Base-by-base conservation (phyloP, 2,888 invertebrate genomes). In the Athalia rosae region DNA sequence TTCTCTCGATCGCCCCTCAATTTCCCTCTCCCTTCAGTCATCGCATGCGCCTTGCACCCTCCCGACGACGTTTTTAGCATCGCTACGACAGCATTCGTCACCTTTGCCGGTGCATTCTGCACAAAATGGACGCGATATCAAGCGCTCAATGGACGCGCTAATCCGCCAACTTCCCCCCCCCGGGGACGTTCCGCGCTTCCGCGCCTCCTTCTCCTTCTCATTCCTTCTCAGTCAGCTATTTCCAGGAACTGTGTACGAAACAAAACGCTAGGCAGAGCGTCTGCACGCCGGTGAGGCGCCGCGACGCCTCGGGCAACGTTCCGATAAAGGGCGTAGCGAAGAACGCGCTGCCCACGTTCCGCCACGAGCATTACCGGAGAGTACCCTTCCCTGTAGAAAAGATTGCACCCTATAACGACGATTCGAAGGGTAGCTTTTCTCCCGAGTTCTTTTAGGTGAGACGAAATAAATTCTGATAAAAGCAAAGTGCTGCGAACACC, bases 391-490 rank as follows among this genome's bases (percentile, higher is more conserved):
- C 56, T 56, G 71, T n/a, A 53, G 8, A 53, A 71, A 50, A 71
- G 50, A 67, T 59, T 71, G 58, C 71, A 58, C 71, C 71, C 45
- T 59, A 50, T 28, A 28, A 7, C 71, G 58, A 7, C 71, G 58
- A 71, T 59, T 74, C 61, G 74, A 62, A 61, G 74, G 61, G 48
- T 71, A 71, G 61, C 74, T 61, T 47, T 74, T 61, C 74, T 61
- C 74, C 61, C 74, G 61, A 58, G 73, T 47, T 73, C 47, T 59
- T 62, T 48, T 48, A 74, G 61, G 15, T 15, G 15, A 11, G 41
- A 15, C 43, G 43, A 82, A 81, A 86, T 84, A 87, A 87, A 86
- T 87, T 86, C 85, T 76, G 79, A 81, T 85, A 84, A 87, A 84
- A 86, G 85, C 83, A 85, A 85, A 87, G 87, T 85, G 84, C 80